These are phyloP conservation scores for Lampropteryx suffumata DNA, from an alignment of 2,888 invertebrate species.

Conservation along the genomic window DNA sequence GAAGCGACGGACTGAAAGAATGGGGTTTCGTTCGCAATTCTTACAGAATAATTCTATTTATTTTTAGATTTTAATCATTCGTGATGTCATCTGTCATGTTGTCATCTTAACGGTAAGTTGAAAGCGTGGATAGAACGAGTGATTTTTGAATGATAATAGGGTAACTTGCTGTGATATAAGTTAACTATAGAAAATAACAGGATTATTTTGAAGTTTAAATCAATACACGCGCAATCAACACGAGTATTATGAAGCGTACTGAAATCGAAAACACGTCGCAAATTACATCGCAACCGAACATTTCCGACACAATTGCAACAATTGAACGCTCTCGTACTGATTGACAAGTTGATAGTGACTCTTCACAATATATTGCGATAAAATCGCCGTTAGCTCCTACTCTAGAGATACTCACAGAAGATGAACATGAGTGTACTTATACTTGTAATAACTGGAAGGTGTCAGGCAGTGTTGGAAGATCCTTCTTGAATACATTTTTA, in stretches of 20 bases:
- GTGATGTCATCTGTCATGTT: not conserved
- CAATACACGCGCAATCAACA: conserved; percentile 4
- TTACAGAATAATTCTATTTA: too few species aligned
- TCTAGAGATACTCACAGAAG: conserved; percentile 5
- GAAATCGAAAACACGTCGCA: conserved; percentile 18
- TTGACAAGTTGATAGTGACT: conserved; percentile 31
- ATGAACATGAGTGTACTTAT: conserved; percentile 15
- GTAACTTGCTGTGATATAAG: not conserved
- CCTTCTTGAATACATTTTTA: not conserved
- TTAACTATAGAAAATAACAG: too few species aligned
- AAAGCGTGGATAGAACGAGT: too few species aligned
- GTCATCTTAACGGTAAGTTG: too few species aligned
- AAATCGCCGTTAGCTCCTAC: conserved; percentile 15
- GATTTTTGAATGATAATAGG: too few species aligned
- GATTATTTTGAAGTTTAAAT: not conserved
- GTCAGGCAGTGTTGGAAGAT: conserved; percentile 21
- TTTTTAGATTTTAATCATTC: too few species aligned
- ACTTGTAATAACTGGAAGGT: conserved; percentile 26
- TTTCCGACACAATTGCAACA: conserved; percentile 18
- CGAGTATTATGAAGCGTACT: conserved; percentile 4
- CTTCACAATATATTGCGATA: conserved; percentile 17
- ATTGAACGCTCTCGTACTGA: conserved; percentile 24
- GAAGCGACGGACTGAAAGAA: conserved; percentile 11
- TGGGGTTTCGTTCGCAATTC: too few species aligned
- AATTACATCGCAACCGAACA: conserved; percentile 16